phyloP scores from a whole-genome alignment of 35 echinoderm and acorn worm genomes.

The Holothuria glaberrima region DNA sequence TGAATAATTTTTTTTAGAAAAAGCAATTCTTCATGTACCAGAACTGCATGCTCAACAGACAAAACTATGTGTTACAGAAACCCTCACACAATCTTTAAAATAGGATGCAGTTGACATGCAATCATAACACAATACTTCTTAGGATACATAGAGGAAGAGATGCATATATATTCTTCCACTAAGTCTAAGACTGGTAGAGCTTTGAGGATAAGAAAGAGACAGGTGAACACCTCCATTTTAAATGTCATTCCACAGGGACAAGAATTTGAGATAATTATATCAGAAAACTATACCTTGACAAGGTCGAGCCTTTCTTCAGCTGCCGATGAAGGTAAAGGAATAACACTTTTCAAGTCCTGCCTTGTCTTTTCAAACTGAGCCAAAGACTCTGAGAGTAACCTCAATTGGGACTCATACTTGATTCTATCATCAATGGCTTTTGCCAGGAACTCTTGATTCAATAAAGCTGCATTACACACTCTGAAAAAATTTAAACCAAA shows the following conservation, averaged over 20 bases:
- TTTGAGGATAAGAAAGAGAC: no score
- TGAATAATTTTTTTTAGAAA: no score
- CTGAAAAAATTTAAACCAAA: conserved; percentile 45
- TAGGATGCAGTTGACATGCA: no score
- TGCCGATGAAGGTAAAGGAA: conserved; percentile 26
- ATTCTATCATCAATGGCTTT: neutral
- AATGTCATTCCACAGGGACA: neutral
- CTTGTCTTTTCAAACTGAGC: neutral
- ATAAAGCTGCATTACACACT: conserved; percentile 28
- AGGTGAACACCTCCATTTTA: no score
- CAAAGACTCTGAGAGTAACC: conserved; percentile 11
- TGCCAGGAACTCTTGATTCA: neutral
- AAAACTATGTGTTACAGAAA: no score
- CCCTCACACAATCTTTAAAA: no score
- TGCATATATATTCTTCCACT: no score
- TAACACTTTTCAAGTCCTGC: neutral
- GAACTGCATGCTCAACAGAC: no score
- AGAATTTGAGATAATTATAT: neutral
- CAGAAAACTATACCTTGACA: conserved; percentile 18
- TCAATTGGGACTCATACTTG: conserved; percentile 21
- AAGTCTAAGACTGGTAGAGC: no score
- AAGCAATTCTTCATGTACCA: no score
- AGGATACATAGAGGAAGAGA: no score
- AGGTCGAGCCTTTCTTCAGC: conserved; percentile 39
- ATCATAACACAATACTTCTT: no score